Evolutionary conservation across 2,113 vertebrate genomes (phyloP), one percentile per base, ranked within the genome.

Genomic region (Alouatta palliata): DNA sequence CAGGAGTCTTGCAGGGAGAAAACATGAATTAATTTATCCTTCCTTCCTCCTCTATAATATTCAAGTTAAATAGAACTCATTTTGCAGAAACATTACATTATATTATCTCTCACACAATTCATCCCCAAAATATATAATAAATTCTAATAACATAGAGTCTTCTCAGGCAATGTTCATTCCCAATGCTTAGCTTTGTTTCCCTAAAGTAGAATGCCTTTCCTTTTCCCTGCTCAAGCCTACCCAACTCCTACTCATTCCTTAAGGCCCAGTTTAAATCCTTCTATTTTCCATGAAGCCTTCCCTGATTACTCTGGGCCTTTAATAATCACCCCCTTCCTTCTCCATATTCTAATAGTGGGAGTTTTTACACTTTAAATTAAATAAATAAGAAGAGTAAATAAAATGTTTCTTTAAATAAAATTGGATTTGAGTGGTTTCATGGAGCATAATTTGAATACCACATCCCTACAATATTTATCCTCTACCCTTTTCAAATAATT

Each of bases 381-480:
- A n/a, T 52, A 80, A 92, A n/a, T 43, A 76, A 85, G 27, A 83
- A 71, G 70, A 10, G n/a, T 54, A 80, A 75, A 71, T 35, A 77
- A 56, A 93, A 75, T 13, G 3, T 83, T 90, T 54, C 77, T 91
- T 82, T 85, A 95, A 95, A 73, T 83, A 91, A 96, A 90, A 61
- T 5, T 92, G 11, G n/a, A 76, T 56, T 81, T 82, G 13, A 85
- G 71, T 49, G 27, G 56, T 88, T 87, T 93, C 21, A 25, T 20
- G 32, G 20, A 88, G 40, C 49, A 71, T n/a, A 94, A 58, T 90
- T 91, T 91, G 40, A 92, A 71, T 37, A 79, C 16, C 14, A 66
- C 43, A n/a, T 70, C 37, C 64, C 83, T 68, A 58, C 0, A 81
- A 17, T 32, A 73, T 61, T n/a, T 84, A 68, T 54, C 49, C 21